Evolutionary conservation across 2,888 invertebrate genomes (phyloP), one percentile per base, ranked within the genome.

Genomic region (Stenichneumon culpator): DNA sequence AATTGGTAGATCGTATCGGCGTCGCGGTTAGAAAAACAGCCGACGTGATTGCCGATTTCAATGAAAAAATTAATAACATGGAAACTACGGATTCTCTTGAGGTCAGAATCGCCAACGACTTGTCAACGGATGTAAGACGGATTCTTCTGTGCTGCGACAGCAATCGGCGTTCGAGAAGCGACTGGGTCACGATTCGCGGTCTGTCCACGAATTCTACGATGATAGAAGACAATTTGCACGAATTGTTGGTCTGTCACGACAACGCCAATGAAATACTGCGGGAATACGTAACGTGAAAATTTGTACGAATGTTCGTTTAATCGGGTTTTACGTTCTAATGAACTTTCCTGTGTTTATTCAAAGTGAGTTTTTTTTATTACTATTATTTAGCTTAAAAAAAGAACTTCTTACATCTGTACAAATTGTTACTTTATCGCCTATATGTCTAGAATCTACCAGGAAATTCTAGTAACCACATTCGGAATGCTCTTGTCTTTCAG

Each of bases 61-160:
- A 91, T 83, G 74, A 87, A 79, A 90, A 88, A 67, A 88, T 92
- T 11, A 88, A 89, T 39, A 19, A 36, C 25, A 85, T 86, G 25
- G 89, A 90, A 9, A 83, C 78, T 44, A 84, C 80, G 9, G 87
- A 88, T 63, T 82, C 88, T 3, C 83, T 93, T 39, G 83, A 88
- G 25, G 88, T 90, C 68, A 91, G 93, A 74, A 92, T 93, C 84
- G 87, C 90, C 47, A 93, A 93, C 69, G 93, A 94, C 84, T 74
- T 91, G 44, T 60, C 91, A 28, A 86, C 92, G 82, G 91, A 93
- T 69, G 82, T 93, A 39, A 93, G 93, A 69, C 88, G 88, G 79
- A 87, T 88, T 39, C 87, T 94, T 52, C 82, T 93, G 2, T 94
- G 94, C 72, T 84, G 88, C 0, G 90, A 92, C 67, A 75, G 81